Base-by-base conservation (phyloP, 2,113 vertebrate species). In the Lipophrys pholis region DNA sequence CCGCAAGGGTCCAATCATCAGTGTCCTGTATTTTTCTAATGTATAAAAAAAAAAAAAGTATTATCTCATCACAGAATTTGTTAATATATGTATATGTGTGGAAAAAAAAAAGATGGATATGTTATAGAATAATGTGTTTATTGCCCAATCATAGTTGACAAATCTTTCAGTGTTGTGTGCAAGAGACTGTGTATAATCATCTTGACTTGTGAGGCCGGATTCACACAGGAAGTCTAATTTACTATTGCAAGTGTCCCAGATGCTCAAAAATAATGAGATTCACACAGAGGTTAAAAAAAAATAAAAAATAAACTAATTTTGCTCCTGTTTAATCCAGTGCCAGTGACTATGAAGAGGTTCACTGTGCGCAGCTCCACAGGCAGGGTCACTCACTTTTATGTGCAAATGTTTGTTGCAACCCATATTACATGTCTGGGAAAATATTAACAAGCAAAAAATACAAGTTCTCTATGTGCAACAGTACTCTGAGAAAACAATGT, bases 21-120 rank as follows among this genome's bases (percentile, higher is more conserved):
- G 84, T 90, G 91, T 93, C 84, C 79, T 86, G 91, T 94, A 94
- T 94, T 94, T 94, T 94, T 93, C 78, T 93, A 93, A 83, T 85
- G 70, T 84, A 89, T 78, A 89, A 84, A 89, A 84, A 73, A 81
- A 81, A 48, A 63, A 73, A 81, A 77, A 63, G 61, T 67, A 72
- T 73, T 69, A 81, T 82, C 62, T 82, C 83, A 83, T 69, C 79
- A 79, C 64, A 78, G 80, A 84, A 80, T 93, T 83, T 89, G 78
- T 88, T 91, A 84, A 89, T 90, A 91, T 87, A 81, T 90, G 80
- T 91, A 88, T 89, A 90, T 86, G 88, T 91, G 83, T 88, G 80
- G 21, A 4, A 4, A 4, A 30, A 30, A 30, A 89, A 91, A 88
- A 89, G 80, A 90, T 92, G 76, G 81, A 90, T 86, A 87, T 90